Evolutionary conservation across 2,797 vertebrate genomes (phyloP), one percentile per base, ranked within the genome.

Genomic region (Macrochelys suwanniensis): DNA sequence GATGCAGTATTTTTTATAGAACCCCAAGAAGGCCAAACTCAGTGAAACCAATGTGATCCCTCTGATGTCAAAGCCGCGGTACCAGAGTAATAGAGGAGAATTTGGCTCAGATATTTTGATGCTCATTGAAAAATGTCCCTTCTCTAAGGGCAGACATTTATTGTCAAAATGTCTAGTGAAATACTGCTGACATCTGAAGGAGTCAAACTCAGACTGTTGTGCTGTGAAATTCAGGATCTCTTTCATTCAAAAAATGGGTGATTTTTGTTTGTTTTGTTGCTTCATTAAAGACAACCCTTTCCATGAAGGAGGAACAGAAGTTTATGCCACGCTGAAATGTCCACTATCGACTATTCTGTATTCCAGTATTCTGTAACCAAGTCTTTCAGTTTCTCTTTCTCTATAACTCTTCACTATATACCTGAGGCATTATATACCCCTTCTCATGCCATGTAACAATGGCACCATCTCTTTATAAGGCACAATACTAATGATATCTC

Each of bases 51-150:
- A 47, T 80, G 47, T 76, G 77, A 80, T 53, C 12, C 28, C 26
- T 15, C 23, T 5, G 2, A 51, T 88, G 89, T 92, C 90, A 88
- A 13, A 59, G 50, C 77, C 4, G 54, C 49, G 61, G 9, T 11
- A 28, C 12, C 23, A 74, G 71, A 45, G 37, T 28, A 91, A 91
- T 87, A 89, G 88, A 95, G 96, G 89, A 94, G 96, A 92, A 88
- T 31, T 33, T 85, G 50, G 80, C 85, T 68, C 0, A 0, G 45
- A 56, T 5, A 33, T 21, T 80, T 71, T 89, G 68, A 11, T 87
- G 1, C 37, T 68, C 87, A 78, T 11, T 51, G 4, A 6, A 92
- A 82, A 59, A 2, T 0, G 53, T 95, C 23, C 76, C 28, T 89
- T 65, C 88, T 80, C 57, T 49, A 26, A 65, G 42, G 79, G 74